Percentiles rank a stretch among this genome's conserved stretches.
Conservation (phyloP, 2,797 vertebrate genomes). For the Enteromius anoplus region DNA sequence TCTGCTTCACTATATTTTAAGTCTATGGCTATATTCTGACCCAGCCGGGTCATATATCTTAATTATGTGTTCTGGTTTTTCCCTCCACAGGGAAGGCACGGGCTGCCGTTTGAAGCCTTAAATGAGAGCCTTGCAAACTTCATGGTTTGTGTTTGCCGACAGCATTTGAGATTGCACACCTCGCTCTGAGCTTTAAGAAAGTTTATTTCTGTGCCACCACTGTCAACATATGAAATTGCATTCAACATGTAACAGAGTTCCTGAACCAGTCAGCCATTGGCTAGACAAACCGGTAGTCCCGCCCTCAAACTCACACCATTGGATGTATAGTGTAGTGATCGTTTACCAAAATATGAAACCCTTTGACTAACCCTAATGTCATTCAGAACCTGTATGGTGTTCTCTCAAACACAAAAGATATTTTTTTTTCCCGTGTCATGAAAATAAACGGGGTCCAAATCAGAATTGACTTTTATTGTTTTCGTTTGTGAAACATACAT, state of each 20-base stretch:
- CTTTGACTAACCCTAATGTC: neutral
- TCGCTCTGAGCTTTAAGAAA: conserved; percentile 54
- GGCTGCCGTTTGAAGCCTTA: conserved; percentile 67
- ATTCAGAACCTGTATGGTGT: neutral
- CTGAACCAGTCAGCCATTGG: neutral
- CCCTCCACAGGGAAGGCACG: conserved; percentile 66
- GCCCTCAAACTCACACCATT: neutral
- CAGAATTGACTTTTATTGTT: neutral
- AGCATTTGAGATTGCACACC: conserved; percentile 71
- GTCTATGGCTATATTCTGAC: conserved; percentile 78
- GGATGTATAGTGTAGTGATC: neutral
- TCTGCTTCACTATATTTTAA: conserved; percentile 80
- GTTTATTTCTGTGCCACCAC: conserved; percentile 9
- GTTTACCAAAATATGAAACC: neutral
- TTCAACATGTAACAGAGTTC: neutral
- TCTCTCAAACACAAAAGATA: neutral
- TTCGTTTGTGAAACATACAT: neutral
- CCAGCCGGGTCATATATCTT: conserved; percentile 73
- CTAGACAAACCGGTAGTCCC: neutral
- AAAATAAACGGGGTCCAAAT: neutral
- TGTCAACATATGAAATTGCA: neutral
- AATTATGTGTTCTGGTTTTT: conserved; percentile 79
- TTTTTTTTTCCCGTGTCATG: neutral
- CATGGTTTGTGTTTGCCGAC: conserved; percentile 70
- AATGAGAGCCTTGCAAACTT: conserved; percentile 74